Percentiles rank a stretch among this genome's conserved stretches.
Evolutionary conservation across 2,797 vertebrate genomes (phyloP).

Genomic region (Lates japonicus): DNA sequence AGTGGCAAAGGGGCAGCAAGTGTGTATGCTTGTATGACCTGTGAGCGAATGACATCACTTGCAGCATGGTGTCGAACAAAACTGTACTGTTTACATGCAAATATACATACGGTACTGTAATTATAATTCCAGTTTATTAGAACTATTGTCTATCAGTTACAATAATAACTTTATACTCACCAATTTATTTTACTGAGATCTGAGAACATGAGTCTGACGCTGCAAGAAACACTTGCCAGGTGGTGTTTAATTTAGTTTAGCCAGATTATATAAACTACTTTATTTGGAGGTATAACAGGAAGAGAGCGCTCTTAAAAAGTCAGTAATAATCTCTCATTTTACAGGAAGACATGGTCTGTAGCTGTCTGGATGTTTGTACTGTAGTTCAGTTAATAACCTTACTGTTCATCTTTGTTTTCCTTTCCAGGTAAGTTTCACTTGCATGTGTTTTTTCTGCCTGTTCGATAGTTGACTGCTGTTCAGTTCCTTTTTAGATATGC

Average conservation of each 20-base stretch:
- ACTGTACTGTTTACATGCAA: not conserved
- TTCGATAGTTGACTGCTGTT: not conserved
- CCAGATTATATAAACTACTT: not conserved
- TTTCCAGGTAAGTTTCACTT: not conserved
- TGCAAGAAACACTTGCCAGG: not conserved
- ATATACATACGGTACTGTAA: no score
- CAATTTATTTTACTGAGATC: not conserved
- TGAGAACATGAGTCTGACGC: not conserved
- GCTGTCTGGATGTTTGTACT: not conserved
- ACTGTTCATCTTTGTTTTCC: not conserved
- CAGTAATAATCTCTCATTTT: not conserved
- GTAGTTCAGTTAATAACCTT: not conserved
- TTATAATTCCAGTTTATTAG: not conserved
- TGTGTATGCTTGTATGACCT: not conserved
- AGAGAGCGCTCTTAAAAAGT: not conserved
- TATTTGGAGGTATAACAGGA: not conserved
- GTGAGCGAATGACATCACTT: constrained; percentile 4
- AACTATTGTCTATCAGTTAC: not conserved
- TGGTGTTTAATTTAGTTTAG: not conserved
- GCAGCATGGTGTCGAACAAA: not conserved
- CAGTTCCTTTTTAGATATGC: not conserved
- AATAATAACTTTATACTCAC: not conserved
- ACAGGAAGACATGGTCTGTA: not conserved
- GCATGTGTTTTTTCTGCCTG: not conserved
- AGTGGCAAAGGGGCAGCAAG: not conserved